Base-by-base conservation (phyloP, 2,888 invertebrate genomes). In the Ethmia dodecea region DNA sequence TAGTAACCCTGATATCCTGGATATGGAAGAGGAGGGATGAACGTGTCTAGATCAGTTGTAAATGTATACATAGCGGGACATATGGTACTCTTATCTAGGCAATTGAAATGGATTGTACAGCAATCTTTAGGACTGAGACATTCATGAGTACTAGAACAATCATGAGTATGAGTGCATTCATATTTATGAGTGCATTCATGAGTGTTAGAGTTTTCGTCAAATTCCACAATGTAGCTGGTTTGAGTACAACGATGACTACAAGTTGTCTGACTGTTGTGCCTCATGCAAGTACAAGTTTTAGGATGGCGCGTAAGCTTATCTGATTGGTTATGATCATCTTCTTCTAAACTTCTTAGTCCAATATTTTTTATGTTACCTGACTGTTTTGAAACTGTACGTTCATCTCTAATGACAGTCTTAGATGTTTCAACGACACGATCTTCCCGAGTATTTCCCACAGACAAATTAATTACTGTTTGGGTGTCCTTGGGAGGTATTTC, bases 261-360 rank as follows among this genome's bases (percentile, higher is more conserved):
- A 3, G 44, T 45, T 5, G 43, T 41, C 3, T 38, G 36, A 10
- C 45, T 28, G 37, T 55, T 51, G 2, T 46, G 44, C 38, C 53
- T 59, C 36, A 49, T 52, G 39, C 70, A 72, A 14, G 52, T 56
- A 40, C 71, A 69, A 30, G 47, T 41, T 32, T 43, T 56, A 12
- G n/a, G 31, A 32, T 12, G 39, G 22, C 34, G 33, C 15, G 12
- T 26, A 11, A 11, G 10, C 18, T 18, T 18, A 18, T 18, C 8
- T 18, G 5, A 8, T 5, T 18, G 5, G 11, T 26, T 12, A 26
- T 10, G 26, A 26, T n/a, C 11, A 26, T 40, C 35, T 10, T 46
- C 42, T 8, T 50, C 35, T 37, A 79, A 61, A 53, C 77, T 80
- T 54, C 78, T 66, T 14, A 75, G 50, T 33, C 60, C 76, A 11